Base-by-base conservation (phyloP, 2,113 vertebrate species). In the Chroicocephalus ridibundus region DNA sequence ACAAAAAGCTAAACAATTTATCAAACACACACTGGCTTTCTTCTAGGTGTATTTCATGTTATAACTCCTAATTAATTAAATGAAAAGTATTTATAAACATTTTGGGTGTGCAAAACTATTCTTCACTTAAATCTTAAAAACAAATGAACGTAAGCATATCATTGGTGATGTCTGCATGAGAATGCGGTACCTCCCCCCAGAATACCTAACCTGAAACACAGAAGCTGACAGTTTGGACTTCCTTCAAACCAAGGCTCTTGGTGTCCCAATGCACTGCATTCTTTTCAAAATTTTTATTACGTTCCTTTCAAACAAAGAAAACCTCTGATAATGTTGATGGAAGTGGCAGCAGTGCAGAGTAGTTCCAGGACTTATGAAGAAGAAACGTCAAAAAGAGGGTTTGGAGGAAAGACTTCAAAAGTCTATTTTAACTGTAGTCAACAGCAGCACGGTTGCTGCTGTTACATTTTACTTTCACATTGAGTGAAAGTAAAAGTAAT, bases 361-460 rank as follows among this genome's bases (percentile, higher is more conserved):
- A 52, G 13, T 65, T 91, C 24, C 31, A 82, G 21, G 32, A 65
- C 1, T 57, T 42, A 13, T 0, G 10, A 26, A 77, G n/a, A 82
- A 42, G 15, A 55, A 70, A 13, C 2, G 11, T 40, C 20, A 52
- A 62, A 76, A 42, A 26, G 13, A 21, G 0, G 0, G 0, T 74
- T 40, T 82, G 17, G 27, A 90, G 8, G 18, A 71, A 89, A 51
- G 32, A 22, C 15, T 44, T 65, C 14, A 52, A 49, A 75, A 27
- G 44, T 31, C 9, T 22, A 12, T 14, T 82, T 74, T 27, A 75
- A 62, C 15, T 25, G 16, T 27, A 47, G 68, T 64, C 57, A 76
- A 65, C 25, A 46, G 3, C 40, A 88, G 47, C 9, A 9, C 6
- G 7, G 15, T 42, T 42, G 42, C 42, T 42, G 40, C 65, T 11